These are phyloP conservation scores for Orius insidiosus DNA, from an alignment of 1,140 invertebrate genomes.

Conservation along the genomic window DNA sequence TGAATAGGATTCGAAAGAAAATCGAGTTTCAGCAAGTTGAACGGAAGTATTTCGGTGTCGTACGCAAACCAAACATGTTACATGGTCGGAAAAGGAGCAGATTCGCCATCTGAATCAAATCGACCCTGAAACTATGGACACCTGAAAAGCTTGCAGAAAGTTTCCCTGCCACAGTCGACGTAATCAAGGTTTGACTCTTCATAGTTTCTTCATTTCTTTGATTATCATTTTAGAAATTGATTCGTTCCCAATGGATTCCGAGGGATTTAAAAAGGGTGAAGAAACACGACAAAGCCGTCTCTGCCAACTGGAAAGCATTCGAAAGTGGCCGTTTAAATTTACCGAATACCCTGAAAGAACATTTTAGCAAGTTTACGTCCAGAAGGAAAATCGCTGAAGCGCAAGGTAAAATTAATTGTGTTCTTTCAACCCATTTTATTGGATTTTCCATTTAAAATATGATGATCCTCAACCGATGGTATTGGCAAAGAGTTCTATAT, in stretches of 20 bases:
- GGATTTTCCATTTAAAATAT: no score
- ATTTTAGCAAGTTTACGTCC: constrained; percentile 13
- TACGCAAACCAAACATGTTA: constrained; percentile 51
- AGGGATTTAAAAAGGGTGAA: neutral
- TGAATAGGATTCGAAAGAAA: constrained; percentile 20
- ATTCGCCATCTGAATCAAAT: constrained; percentile 46
- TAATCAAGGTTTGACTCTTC: constrained; percentile 23
- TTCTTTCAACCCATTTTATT: no score
- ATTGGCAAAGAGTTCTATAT: no score
- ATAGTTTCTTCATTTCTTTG: no score
- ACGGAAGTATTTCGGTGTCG: constrained; percentile 53
- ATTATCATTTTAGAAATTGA: constrained; percentile 15
- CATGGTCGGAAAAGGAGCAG: constrained; percentile 66
- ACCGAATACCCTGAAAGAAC: constrained; percentile 7
- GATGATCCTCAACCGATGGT: no score
- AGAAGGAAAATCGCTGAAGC: neutral
- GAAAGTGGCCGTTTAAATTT: constrained; percentile 12
- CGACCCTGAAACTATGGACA: constrained; percentile 55
- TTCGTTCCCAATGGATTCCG: constrained; percentile 17
- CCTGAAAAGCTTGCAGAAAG: constrained; percentile 49
- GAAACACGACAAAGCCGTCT: constrained; percentile 15
- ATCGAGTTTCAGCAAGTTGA: constrained; percentile 38
- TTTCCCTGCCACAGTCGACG: constrained; percentile 51
- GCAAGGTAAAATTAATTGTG: no score
- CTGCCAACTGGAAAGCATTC: constrained; percentile 15